Conservation (phyloP, 1,140 invertebrate genomes). For the Drosophila teissieri region DNA sequence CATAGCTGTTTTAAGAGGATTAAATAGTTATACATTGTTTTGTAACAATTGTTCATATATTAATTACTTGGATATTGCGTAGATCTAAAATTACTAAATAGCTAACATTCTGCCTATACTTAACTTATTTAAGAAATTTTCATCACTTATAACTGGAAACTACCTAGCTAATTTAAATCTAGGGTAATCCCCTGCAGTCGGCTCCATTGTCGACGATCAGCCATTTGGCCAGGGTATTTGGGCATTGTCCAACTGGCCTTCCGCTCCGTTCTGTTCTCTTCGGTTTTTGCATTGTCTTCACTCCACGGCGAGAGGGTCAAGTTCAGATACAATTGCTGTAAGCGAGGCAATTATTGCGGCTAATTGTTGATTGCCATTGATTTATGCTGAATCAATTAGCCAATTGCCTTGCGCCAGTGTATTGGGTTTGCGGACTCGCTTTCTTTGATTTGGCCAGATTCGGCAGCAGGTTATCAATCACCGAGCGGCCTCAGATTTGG, state of each 20-base stretch:
- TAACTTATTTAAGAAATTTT: neutral
- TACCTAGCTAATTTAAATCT: neutral
- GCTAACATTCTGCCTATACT: too few relatives aligned
- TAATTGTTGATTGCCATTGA: conserved; percentile 78
- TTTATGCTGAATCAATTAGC: conserved; percentile 74
- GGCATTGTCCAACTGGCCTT: conserved; percentile 38
- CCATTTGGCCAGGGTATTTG: conserved; percentile 29
- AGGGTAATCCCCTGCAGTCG: conserved; percentile 1
- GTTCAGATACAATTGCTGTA: conserved; percentile 76
- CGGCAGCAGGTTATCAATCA: conserved; percentile 69
- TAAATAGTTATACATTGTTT: neutral
- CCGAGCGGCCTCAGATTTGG: conserved; percentile 47
- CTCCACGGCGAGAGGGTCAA: conserved; percentile 60
- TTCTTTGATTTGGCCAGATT: conserved; percentile 38
- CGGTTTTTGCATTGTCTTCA: conserved; percentile 65
- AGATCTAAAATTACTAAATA: too few relatives aligned
- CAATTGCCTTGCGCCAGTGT: conserved; percentile 60
- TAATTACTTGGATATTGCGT: too few relatives aligned
- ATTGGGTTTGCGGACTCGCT: conserved; percentile 51
- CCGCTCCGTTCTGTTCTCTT: conserved; percentile 33
- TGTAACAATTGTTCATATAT: too few relatives aligned
- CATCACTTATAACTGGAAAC: neutral
- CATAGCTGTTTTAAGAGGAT: neutral
- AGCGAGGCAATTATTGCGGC: conserved; percentile 64
- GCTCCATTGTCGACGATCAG: neutral